Base-by-base conservation (phyloP, 23 tunicate species). In the Oikopleura dioica region DNA sequence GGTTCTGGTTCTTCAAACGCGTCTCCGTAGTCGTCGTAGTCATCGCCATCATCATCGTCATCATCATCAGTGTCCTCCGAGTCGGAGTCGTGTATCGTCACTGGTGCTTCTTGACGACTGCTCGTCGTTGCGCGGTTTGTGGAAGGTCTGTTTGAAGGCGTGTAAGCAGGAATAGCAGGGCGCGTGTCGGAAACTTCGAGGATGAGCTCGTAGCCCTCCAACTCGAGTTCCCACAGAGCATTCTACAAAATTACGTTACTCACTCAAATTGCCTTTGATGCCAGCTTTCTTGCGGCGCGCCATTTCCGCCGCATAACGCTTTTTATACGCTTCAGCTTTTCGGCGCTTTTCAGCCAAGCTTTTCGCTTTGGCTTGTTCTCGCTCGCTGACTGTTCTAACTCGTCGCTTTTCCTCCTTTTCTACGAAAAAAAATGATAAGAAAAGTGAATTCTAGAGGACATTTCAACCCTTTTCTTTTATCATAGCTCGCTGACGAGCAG, bases 191-290 rank as follows among this genome's bases (percentile, higher is more conserved):
- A 23, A 16, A 63, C 72, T 2, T 2, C 26, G 29, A 63, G 33
- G 26, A 2, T 63, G 33, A 63, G 72, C 72, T 63, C 72, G 33
- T 12, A 63, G 72, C 72, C 72, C 30, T 31, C 33, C 72, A 63
- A 16, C 30, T 63, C 5, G 16, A 63, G 26, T 31, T 63, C 30
- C 72, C 72, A 63, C 26, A 63, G 26, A 12, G 16, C 30, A 63
- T 2, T 2, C 72, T 63, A 28, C 16, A 63, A 63, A 63, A 44
- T 44, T 9, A 44, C 16, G 9, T 9, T 9, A 63, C 72, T 63
- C 33, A 63, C 72, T 23, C 26, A 63, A 28, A 16, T 23, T 23
- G 16, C 72, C 72, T 23, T 24, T 2, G 29, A 12, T 23, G 2
- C 33, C 33, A 2, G 26, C 4, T 2, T 28, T 24, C 33, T 63